phyloP scores from a whole-genome alignment of 2,113 vertebrate genomes.

The Callipepla squamata region DNA sequence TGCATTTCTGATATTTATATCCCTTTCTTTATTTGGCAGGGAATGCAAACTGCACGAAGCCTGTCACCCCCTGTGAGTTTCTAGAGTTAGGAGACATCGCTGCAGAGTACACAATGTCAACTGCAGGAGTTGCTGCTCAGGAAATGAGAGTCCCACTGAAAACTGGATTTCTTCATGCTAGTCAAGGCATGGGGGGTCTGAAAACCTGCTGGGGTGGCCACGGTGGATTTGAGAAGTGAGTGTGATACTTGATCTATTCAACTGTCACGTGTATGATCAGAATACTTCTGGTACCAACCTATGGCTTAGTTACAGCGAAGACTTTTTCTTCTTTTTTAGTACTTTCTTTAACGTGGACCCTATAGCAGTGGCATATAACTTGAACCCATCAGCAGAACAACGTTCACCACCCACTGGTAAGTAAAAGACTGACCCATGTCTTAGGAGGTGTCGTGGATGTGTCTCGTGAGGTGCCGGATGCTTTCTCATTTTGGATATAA shows the following conservation, averaged over 20 bases:
- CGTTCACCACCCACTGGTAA: constrained; percentile 62
- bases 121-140: constrained; percentile 91
- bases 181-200: constrained; percentile 85
- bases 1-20: constrained; percentile 5
- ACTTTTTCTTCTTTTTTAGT: constrained; percentile 65
- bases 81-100: background rate
- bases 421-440: background rate
- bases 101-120: constrained; percentile 84
- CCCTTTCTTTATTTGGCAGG: constrained; percentile 49
- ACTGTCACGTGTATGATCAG: fast-evolving
- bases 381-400: constrained; percentile 66
- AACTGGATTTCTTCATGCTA: constrained; percentile 84
- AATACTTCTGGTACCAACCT: background rate
- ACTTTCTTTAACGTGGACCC: constrained; percentile 86
- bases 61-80: constrained; percentile 5
- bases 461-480: background rate
- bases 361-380: constrained; percentile 79
- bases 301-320: background rate
- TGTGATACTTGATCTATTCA: background rate
- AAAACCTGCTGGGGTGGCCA: constrained; percentile 85
- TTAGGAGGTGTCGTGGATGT: background rate
- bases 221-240: constrained; percentile 87
- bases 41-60: constrained; percentile 67
- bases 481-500: background rate
- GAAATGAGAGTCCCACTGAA: constrained; percentile 89